These are phyloP conservation scores for Parauchenoglanis punctatus DNA, from an alignment of 2,797 vertebrate species.

Conservation along the genomic window DNA sequence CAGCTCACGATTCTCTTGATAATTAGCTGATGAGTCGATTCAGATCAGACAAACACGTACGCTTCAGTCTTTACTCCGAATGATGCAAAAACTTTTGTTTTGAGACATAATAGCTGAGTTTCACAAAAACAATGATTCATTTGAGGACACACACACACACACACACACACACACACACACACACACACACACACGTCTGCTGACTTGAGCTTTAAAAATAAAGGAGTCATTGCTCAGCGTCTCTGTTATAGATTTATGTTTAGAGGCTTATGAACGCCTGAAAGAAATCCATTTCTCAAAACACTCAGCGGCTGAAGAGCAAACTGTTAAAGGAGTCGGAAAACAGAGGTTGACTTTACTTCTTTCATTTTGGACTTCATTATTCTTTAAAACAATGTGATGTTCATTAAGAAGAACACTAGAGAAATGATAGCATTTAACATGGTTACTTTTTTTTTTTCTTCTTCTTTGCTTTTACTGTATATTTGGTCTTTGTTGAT, in stretches of 20 bases:
- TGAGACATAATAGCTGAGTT: background rate
- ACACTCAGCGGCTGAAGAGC: background rate
- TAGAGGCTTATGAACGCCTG: conserved; percentile 10
- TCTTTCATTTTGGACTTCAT: too few relatives aligned
- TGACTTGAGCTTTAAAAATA: conserved; percentile 6
- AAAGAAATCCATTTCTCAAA: conserved; percentile 26
- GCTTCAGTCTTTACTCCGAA: background rate
- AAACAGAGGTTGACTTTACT: too few relatives aligned
- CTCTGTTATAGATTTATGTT: conserved; percentile 30
- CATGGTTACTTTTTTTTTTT: background rate
- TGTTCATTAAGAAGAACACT: background rate
- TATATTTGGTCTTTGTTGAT: background rate
- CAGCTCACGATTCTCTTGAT: background rate
- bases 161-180: conserved; percentile 3
- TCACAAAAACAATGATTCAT: background rate
- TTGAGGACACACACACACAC: background rate
- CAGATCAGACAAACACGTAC: background rate
- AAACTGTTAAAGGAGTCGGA: conserved; percentile 10
- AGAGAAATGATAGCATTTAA: background rate
- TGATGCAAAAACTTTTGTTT: background rate
- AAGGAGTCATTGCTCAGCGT: background rate
- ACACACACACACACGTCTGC: background rate
- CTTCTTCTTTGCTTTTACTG: background rate
- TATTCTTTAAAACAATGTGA: background rate
- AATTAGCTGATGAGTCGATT: background rate